Percentiles rank a stretch among this genome's conserved stretches.
phyloP scores from a whole-genome alignment of 2,113 vertebrate species.

The Rhinopomastus cyanomelas region DNA sequence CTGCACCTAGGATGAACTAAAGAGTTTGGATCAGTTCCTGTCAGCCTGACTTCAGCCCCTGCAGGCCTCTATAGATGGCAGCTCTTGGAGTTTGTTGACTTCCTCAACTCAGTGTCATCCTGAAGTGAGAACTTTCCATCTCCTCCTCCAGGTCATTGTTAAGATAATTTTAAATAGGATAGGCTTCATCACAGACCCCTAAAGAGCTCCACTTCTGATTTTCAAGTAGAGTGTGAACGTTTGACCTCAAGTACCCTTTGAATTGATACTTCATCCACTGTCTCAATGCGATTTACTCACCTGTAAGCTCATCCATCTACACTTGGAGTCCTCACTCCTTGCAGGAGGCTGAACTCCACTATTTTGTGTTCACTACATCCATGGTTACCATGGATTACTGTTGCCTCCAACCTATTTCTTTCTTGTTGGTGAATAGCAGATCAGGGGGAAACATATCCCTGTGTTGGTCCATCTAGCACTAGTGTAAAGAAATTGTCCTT shows the following conservation, averaged over 20 bases:
- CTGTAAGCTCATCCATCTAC: background rate
- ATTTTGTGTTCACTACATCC: background rate
- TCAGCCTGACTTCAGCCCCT: background rate
- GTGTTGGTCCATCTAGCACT: background rate
- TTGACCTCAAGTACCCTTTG: background rate
- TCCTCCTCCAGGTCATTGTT: background rate
- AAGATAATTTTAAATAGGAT: background rate
- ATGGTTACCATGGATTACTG: background rate
- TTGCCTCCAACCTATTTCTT: background rate
- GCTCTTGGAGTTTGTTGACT: background rate
- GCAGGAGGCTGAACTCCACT: background rate
- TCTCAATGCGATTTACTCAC: background rate
- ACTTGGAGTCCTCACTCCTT: background rate
- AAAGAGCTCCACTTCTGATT: background rate
- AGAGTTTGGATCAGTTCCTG: background rate
- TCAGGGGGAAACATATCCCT: background rate
- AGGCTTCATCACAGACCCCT: background rate
- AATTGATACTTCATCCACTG: background rate
- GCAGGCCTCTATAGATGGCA: background rate
- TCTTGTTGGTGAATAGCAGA: background rate
- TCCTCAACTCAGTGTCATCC: background rate
- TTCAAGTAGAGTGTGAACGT: background rate
- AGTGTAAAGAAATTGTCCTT: background rate
- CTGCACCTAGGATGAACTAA: too few species aligned
- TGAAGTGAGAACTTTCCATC: background rate